Evolutionary conservation across 2,888 invertebrate genomes (phyloP).

Genomic region (Koerneria pararmatus): DNA sequence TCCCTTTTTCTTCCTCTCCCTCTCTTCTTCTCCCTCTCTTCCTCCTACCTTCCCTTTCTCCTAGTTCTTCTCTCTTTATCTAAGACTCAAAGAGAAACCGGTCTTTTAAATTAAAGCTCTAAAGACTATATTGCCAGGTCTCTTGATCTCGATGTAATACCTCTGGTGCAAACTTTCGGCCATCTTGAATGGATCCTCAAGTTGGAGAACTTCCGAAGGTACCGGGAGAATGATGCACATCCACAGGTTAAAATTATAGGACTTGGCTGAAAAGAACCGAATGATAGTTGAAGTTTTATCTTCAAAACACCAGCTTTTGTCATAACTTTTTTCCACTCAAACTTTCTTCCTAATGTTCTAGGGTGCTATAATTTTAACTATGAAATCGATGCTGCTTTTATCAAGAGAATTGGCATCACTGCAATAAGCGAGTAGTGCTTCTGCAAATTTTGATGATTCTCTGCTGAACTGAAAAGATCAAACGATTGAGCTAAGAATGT

Average conservation of each 20-base stretch:
- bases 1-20: too few species aligned
- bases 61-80: too few species aligned
- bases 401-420: background rate
- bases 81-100: too few species aligned
- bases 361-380: background rate
- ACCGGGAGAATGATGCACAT: slow-evolving; percentile 69
- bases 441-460: too few species aligned
- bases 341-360: background rate
- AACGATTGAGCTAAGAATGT: too few species aligned
- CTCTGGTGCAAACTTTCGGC: slow-evolving; percentile 80
- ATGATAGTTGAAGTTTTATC: background rate
- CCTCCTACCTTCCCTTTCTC: too few species aligned
- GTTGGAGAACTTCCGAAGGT: slow-evolving; percentile 68
- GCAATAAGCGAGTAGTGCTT: too few species aligned
- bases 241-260: slow-evolving; percentile 61
- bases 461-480: too few species aligned
- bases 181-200: slow-evolving; percentile 79
- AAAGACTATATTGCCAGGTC: slow-evolving; percentile 61
- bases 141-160: slow-evolving; percentile 70
- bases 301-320: background rate
- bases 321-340: background rate
- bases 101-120: background rate
- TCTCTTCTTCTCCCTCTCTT: too few species aligned
- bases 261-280: too few species aligned
- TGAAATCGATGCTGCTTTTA: background rate